Evolutionary conservation across 1,140 invertebrate species (phyloP).

Genomic region (Bombus turneri): DNA sequence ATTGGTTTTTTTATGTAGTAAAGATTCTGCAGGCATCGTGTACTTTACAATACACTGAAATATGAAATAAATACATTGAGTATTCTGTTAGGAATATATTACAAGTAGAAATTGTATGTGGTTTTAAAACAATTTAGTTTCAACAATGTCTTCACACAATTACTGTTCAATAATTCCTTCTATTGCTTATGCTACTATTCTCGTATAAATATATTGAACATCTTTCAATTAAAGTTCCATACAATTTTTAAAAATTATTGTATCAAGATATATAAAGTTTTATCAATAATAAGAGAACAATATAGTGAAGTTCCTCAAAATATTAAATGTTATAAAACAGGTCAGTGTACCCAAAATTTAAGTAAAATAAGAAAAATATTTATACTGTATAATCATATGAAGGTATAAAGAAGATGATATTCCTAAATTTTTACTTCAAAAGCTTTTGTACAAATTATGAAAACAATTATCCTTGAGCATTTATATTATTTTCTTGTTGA

Average conservation of each 20-base stretch:
- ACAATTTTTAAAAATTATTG: neutral
- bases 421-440: too few relatives aligned
- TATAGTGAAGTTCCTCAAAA: neutral
- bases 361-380: neutral
- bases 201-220: neutral
- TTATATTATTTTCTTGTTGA: neutral
- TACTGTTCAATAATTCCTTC: neutral
- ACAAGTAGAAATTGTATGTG: neutral
- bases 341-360: too few relatives aligned
- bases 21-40: neutral
- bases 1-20: neutral
- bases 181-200: neutral
- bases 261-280: neutral
- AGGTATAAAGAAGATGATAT: neutral
- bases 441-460: too few relatives aligned
- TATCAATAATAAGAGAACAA: too few relatives aligned
- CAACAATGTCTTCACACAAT: neutral
- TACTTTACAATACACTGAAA: neutral
- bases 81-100: neutral
- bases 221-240: neutral
- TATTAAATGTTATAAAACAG: neutral
- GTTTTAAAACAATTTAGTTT: neutral
- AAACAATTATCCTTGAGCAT: too few relatives aligned
- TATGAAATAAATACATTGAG: neutral
- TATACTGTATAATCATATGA: neutral